Evolutionary conservation across 2,113 vertebrate species (phyloP), one percentile per base, ranked within the genome.

Genomic region (Arenaria interpres): DNA sequence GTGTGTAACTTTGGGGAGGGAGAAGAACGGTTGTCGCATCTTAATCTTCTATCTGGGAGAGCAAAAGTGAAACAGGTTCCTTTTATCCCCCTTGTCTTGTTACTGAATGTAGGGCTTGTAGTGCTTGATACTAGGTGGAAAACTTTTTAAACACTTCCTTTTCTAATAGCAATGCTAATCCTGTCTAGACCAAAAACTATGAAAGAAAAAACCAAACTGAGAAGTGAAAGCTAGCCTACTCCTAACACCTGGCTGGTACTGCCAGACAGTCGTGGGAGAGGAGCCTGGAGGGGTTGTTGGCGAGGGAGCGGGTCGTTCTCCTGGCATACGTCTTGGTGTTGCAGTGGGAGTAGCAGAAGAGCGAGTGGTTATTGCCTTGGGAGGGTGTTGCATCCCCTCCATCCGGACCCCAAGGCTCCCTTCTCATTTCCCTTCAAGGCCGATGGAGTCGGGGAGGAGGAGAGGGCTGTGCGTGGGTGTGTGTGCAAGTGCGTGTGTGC

Each of bases 71-170:
- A 93, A 92, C 91, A 86, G 88, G 84, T 97, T 96, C 90, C 85
- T 97, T 94, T 96, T 96, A 96, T 97, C 85, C 75, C 88, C 86
- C 83, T 95, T 96, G 98, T 98, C 97, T 93, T 97, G 97, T 98
- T 98, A 98, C 93, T 98, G 98, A 99, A 98, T 98, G 99, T 98
- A 99, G 98, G 98, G 98, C 98, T 96, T 97, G 97, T 98, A 97
- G 98, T 98, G 93, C 98, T 98, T 97, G 94, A 93, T 93, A 97
- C 95, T 98, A 98, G 96, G 96, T 96, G 96, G 95, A 97, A 93
- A 97, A 81, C 88, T 92, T 95, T 93, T 94, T 97, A 88, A 94
- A 94, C 85, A 97, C 91, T 98, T 98, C 93, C 94, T 98, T 97
- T 98, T 97, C 97, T 98, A 97, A 96, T 96, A 97, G 94, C 96